Evolutionary conservation across 2,888 invertebrate species (phyloP).

Genomic region (Eupithecia abbreviata): DNA sequence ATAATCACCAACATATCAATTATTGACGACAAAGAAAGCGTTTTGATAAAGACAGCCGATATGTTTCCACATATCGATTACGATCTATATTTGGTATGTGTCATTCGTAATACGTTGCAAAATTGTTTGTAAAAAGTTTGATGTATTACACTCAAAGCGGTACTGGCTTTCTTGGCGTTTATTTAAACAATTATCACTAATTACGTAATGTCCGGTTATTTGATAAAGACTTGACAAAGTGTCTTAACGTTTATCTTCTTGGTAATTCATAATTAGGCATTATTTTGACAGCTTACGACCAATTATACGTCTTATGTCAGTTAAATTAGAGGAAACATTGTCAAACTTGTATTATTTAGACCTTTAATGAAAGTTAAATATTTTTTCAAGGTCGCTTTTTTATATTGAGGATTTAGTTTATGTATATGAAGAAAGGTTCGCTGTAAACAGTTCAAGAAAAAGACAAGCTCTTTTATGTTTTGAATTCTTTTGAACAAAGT

Average conservation of each 20-base stretch:
- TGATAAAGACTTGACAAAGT: conserved; percentile 5
- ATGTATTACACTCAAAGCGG: conserved; percentile 10
- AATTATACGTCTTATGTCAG: background rate
- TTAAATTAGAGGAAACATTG: background rate
- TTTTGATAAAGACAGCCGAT: conserved; percentile 24
- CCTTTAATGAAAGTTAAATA: too few species aligned
- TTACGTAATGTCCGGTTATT: conserved; percentile 18
- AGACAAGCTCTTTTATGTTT: background rate
- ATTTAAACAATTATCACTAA: conserved; percentile 23
- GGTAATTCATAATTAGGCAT: background rate
- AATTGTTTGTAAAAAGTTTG: conserved; percentile 17
- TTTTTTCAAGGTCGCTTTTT: too few species aligned
- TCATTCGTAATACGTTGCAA: background rate
- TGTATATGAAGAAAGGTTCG: too few species aligned
- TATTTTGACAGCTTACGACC: background rate
- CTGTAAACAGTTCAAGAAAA: background rate
- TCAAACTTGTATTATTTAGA: too few species aligned
- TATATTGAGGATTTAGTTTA: too few species aligned
- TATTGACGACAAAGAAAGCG: conserved; percentile 14
- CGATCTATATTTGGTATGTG: conserved; percentile 29
- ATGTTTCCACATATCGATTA: conserved; percentile 22
- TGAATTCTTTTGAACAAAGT: background rate
- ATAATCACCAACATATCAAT: conserved; percentile 24
- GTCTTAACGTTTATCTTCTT: background rate
- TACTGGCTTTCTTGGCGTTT: conserved; percentile 12